Evolutionary conservation across 2,888 invertebrate genomes (phyloP).

Genomic region (Lasioglossum oenotherae): DNA sequence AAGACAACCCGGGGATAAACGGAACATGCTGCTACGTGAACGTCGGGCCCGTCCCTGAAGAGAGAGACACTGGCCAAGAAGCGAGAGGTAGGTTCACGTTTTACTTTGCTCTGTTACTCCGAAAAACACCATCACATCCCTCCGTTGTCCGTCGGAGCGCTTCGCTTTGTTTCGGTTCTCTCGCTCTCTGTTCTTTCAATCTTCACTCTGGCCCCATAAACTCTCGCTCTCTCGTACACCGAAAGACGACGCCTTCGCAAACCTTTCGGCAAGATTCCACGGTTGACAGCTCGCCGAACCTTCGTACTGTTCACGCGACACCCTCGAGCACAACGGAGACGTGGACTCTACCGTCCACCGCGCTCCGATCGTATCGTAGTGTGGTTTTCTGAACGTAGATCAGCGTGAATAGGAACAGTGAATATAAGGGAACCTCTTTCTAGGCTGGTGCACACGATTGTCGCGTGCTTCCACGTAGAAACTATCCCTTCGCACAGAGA

Average conservation of each 20-base stretch:
- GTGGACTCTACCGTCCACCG: conserved; percentile 42
- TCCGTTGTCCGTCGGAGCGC: conserved; percentile 8
- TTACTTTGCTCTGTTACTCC: neutral
- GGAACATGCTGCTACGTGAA: conserved; percentile 79
- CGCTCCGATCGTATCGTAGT: neutral
- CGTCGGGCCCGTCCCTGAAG: conserved; percentile 77
- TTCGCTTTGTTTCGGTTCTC: conserved; percentile 29
- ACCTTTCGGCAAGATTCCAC: conserved; percentile 9
- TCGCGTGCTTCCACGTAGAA: conserved; percentile 29
- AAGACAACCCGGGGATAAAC: conserved; percentile 69
- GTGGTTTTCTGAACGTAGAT: conserved; percentile 3
- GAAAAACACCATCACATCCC: neutral
- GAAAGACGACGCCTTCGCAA: conserved; percentile 14
- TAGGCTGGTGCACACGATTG: neutral
- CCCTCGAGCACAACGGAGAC: neutral
- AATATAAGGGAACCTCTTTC: neutral
- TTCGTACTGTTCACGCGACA: neutral
- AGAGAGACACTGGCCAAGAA: conserved; percentile 79
- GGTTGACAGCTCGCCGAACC: conserved; percentile 50
- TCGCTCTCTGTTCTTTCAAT: conserved; percentile 11
- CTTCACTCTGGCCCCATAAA: neutral
- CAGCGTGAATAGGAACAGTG: conserved; percentile 56
- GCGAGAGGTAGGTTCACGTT: conserved; percentile 71
- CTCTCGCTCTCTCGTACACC: neutral
- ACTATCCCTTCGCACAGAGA: conserved; percentile 26